Base-by-base conservation (phyloP, 1,140 invertebrate genomes). In the Temnothorax nylanderi region DNA sequence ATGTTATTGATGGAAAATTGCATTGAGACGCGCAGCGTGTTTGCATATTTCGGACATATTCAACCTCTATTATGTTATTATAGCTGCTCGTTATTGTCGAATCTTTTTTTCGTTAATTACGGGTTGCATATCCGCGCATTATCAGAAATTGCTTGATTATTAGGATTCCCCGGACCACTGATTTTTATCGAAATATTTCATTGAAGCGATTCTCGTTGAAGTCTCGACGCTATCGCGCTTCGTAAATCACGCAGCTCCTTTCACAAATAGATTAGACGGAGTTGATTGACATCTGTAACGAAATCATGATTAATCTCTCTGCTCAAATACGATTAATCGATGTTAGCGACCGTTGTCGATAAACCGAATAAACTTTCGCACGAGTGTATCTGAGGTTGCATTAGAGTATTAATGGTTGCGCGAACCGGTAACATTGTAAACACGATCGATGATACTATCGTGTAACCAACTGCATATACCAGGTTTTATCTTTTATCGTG, bases 331-430 rank as follows among this genome's bases (percentile, higher is more conserved):
- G 54, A 84, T 84, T 75, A 84, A 84, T 81, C 65, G 78, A 56
- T 37, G 10, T 71, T 81, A 71, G 51, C 32, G 69, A 84, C 51
- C 26, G 67, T 74, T 74, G 51, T n/a, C 26, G 67, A 74, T 82
- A 84, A 84, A 84, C 41, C 26, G 54, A 72, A 84, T 84, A 84
- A 84, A 84, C 54, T 75, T 84, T 84, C 32, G 41, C 78, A 21
- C 54, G 26, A 62, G 18, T 60, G 32, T 75, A 84, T 18, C 41
- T 47, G 54, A n/a, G 41, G 26, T 34, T 60, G 69, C 67, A 60
- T 82, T 72, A 74, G 60, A 37, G 67, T 82, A 75, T 84, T 84
- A 84, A 84, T 74, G 69, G 69, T 54, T n/a, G 54, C 80, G 13
- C 21, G 64, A 37, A 80, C 51, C 51, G n/a, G 41, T 84, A 84